Evolutionary conservation across 2,888 invertebrate species (phyloP).

Genomic region (Eristalis tenax): DNA sequence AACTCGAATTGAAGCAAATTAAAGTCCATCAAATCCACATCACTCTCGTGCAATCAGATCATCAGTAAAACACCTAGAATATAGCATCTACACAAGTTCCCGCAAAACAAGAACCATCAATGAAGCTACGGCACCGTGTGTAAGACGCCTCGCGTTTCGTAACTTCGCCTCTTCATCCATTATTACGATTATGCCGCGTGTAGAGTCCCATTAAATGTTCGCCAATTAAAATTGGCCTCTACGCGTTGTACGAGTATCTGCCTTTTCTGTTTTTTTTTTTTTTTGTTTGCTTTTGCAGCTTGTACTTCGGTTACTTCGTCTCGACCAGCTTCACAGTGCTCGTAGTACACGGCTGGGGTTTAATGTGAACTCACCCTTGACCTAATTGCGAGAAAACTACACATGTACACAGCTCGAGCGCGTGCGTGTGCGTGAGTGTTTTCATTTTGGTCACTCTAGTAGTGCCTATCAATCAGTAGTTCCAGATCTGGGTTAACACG

Average conservation of each 20-base stretch:
- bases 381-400: slow-evolving; percentile 40
- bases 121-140: slow-evolving; percentile 40
- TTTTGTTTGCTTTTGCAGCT: not conserved
- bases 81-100: not conserved
- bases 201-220: slow-evolving; percentile 39
- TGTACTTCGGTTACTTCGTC: not conserved
- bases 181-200: slow-evolving; percentile 21
- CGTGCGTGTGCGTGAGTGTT: not conserved
- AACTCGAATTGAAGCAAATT: not conserved
- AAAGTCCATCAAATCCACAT: not conserved
- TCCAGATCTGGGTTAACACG: slow-evolving; percentile 19
- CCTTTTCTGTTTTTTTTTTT: slow-evolving; percentile 25
- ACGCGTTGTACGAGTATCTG: slow-evolving; percentile 16
- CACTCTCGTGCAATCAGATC: not conserved
- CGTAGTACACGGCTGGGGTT: not conserved
- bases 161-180: slow-evolving; percentile 34
- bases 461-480: slow-evolving; percentile 26
- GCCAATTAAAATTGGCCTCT: slow-evolving; percentile 68
- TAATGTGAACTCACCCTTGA: slow-evolving; percentile 56
- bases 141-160: slow-evolving; percentile 27
- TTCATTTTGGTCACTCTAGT: slow-evolving; percentile 7
- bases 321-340: not conserved
- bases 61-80: not conserved
- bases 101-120: slow-evolving; percentile 15
- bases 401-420: not conserved